A percentile compares a stretch with the other conserved stretches of the same genome.
These are phyloP conservation scores for Pentalonia nigronervosa DNA, from an alignment of 1,140 invertebrate genomes.

Conservation along the genomic window DNA sequence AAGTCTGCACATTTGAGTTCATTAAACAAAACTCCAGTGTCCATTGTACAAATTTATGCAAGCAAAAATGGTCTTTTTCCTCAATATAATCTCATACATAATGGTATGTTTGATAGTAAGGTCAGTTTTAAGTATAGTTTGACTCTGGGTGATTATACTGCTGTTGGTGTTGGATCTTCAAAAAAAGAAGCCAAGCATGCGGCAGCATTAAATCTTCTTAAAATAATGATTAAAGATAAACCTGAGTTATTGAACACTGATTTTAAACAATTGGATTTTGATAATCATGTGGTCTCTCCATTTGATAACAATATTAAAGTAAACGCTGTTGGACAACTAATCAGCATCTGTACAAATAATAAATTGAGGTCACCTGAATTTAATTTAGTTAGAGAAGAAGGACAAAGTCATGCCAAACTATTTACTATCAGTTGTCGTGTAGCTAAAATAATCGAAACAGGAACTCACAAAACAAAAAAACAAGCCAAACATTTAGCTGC, in stretches of 20 bases:
- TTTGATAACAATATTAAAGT: constrained; percentile 59
- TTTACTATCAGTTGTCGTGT: constrained; percentile 75
- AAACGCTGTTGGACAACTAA: constrained; percentile 61
- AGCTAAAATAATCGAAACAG: constrained; percentile 68
- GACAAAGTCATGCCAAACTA: constrained; percentile 73
- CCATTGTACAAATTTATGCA: constrained; percentile 77
- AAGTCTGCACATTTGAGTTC: neutral
- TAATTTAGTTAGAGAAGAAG: constrained; percentile 70
- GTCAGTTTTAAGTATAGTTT: constrained; percentile 73
- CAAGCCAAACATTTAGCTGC: constrained; percentile 69
- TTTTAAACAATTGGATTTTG: neutral
- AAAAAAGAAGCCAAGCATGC: constrained; percentile 77
- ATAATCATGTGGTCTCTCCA: constrained; percentile 56
- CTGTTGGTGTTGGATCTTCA: constrained; percentile 70
- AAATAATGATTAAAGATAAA: constrained; percentile 61
- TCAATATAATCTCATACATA: constrained; percentile 74
- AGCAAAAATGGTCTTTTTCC: constrained; percentile 69
- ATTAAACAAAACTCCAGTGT: constrained; percentile 72
- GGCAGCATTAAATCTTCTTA: constrained; percentile 70
- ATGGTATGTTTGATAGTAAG: constrained; percentile 75
- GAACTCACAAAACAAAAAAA: constrained; percentile 68
- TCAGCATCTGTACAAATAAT: constrained; percentile 70
- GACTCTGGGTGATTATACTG: neutral
- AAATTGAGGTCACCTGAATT: constrained; percentile 72
- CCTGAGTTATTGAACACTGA: neutral